Evolutionary conservation across 2,797 vertebrate genomes (phyloP).

Genomic region (Rhinogobio ventralis): DNA sequence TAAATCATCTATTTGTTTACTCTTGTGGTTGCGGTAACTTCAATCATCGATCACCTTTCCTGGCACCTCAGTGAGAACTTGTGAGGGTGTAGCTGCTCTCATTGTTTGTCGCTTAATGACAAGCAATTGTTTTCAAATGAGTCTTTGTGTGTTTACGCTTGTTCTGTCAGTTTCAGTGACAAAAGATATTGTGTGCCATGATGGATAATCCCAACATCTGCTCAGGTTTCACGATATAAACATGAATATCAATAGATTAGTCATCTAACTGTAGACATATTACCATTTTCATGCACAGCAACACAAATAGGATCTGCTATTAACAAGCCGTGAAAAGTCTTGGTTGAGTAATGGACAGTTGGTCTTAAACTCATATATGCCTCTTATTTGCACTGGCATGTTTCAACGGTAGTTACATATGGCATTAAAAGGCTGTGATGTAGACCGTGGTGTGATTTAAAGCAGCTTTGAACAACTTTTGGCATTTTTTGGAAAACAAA

Average conservation of each 20-base stretch:
- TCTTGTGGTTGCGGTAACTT: background rate
- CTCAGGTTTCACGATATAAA: slow-evolving; percentile 76
- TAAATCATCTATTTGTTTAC: slow-evolving; percentile 8
- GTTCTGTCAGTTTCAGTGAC: slow-evolving; percentile 84
- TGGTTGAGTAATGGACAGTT: slow-evolving; percentile 41
- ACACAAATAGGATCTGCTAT: background rate
- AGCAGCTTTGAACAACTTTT: slow-evolving; percentile 32
- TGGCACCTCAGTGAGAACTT: slow-evolving; percentile 73
- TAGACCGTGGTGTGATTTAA: slow-evolving; percentile 31
- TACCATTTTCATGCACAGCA: background rate
- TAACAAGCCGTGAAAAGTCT: slow-evolving; percentile 8
- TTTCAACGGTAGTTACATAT: slow-evolving; percentile 32
- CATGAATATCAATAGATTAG: background rate
- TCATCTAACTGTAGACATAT: background rate
- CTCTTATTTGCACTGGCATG: slow-evolving; percentile 42
- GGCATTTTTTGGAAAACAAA: slow-evolving; percentile 53
- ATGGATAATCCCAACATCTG: slow-evolving; percentile 87
- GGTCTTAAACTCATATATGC: background rate
- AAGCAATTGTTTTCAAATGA: slow-evolving; percentile 88
- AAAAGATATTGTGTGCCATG: slow-evolving; percentile 86
- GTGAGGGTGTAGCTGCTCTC: slow-evolving; percentile 76
- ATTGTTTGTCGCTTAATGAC: slow-evolving; percentile 83
- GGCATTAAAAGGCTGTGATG: slow-evolving; percentile 44
- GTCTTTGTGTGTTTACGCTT: slow-evolving; percentile 88
- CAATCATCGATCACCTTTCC: slow-evolving; percentile 15